phyloP scores from a whole-genome alignment of 1,140 invertebrate genomes.

The Solenopsis invicta region DNA sequence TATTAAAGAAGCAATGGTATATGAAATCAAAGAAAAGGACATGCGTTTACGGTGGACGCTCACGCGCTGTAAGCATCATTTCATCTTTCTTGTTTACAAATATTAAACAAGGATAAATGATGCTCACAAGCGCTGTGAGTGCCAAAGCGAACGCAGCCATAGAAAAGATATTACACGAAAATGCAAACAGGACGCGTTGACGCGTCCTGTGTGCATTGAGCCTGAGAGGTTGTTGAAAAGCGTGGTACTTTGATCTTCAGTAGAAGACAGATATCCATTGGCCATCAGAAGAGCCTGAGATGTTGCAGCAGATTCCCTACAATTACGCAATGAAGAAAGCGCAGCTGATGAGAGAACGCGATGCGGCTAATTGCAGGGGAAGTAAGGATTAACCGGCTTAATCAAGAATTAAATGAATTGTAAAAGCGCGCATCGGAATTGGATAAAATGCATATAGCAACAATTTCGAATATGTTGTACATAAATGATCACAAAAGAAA shows the following conservation, averaged over 20 bases:
- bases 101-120: too few relatives aligned
- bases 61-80: too few relatives aligned
- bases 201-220: too few relatives aligned
- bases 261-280: too few relatives aligned
- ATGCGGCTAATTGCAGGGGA: constrained; percentile 91
- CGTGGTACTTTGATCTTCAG: too few relatives aligned
- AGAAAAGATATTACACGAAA: constrained; percentile 96
- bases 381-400: constrained; percentile 92
- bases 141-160: too few relatives aligned
- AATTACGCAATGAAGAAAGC: constrained; percentile 99
- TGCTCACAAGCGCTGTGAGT: too few relatives aligned
- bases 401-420: constrained; percentile 91
- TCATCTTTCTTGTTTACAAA: too few relatives aligned
- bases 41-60: too few relatives aligned
- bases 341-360: constrained; percentile 96
- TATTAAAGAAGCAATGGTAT: constrained; percentile 95
- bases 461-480: constrained; percentile 97
- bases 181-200: constrained; percentile 95
- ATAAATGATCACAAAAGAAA: constrained; percentile 98
- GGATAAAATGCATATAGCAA: constrained; percentile 96
- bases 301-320: too few relatives aligned
- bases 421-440: constrained; percentile 96
- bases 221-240: too few relatives aligned
- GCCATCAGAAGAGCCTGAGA: too few relatives aligned
- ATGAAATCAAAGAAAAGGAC: constrained; percentile 95